phyloP scores from a whole-genome alignment of 2,113 vertebrate genomes.

The Hypanus sabinus region DNA sequence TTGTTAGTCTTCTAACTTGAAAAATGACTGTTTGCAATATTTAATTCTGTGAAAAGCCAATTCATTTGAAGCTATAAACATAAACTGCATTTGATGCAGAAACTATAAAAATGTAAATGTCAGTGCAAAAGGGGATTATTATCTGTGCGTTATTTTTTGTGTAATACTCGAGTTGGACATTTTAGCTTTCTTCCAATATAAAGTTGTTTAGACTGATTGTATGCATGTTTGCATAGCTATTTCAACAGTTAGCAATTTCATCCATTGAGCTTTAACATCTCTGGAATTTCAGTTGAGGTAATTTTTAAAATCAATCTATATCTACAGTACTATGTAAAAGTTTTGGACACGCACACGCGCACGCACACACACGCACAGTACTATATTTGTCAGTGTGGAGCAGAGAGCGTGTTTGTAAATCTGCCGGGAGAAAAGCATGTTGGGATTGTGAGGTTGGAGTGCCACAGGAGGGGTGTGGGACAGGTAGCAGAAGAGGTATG shows the following conservation, averaged over 20 bases:
- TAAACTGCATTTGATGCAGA: background rate
- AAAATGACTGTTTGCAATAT: background rate
- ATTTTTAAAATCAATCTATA: too few species aligned
- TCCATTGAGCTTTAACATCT: background rate
- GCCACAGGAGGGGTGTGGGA: too few species aligned
- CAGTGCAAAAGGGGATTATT: background rate
- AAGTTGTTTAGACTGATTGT: background rate
- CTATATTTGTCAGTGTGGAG: too few species aligned
- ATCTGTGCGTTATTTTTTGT: background rate
- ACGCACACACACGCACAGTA: too few species aligned
- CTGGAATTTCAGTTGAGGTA: too few species aligned
- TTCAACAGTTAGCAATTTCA: background rate
- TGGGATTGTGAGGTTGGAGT: too few species aligned
- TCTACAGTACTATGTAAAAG: too few species aligned
- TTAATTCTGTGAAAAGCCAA: background rate
- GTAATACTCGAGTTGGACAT: background rate
- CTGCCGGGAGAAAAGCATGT: too few species aligned
- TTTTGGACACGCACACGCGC: too few species aligned
- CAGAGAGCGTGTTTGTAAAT: too few species aligned
- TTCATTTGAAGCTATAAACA: slow-evolving; percentile 26
- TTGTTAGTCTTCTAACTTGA: background rate
- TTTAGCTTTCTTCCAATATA: slow-evolving; percentile 22
- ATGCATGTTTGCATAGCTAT: background rate
- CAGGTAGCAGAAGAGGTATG: too few species aligned
- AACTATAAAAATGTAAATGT: background rate